Evolutionary conservation across 2,113 vertebrate genomes (phyloP).

Genomic region (Neolamprologus devosi): DNA sequence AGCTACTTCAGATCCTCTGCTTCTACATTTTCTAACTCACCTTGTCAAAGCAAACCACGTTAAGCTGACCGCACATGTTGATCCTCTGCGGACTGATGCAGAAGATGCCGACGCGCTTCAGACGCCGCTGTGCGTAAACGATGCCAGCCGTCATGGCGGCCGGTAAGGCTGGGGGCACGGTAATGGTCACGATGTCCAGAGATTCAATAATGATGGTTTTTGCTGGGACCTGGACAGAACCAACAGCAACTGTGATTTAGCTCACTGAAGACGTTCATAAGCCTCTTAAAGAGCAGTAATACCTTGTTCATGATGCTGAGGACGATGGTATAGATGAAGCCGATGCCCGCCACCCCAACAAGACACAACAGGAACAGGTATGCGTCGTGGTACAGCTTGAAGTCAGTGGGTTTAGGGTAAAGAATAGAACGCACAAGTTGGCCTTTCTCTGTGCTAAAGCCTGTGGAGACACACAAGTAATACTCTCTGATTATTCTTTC

Average conservation of each 20-base stretch:
- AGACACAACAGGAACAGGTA: constrained; percentile 90
- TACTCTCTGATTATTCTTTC: neutral
- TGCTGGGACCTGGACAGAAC: constrained; percentile 71
- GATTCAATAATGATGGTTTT: constrained; percentile 82
- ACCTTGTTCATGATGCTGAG: constrained; percentile 86
- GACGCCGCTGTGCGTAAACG: constrained; percentile 88
- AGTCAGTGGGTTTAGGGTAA: constrained; percentile 94
- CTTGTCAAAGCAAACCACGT: constrained; percentile 97
- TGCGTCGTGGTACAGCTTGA: constrained; percentile 93
- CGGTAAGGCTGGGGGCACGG: constrained; percentile 90
- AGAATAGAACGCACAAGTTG: constrained; percentile 92
- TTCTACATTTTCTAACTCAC: constrained; percentile 45
- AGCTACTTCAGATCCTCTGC: neutral
- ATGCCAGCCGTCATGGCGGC: constrained; percentile 95
- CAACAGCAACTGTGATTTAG: neutral
- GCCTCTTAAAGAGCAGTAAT: neutral
- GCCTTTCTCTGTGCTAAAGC: constrained; percentile 93
- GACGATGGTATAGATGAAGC: constrained; percentile 87
- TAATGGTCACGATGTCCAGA: constrained; percentile 94
- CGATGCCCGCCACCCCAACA: constrained; percentile 84
- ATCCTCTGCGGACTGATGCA: constrained; percentile 97
- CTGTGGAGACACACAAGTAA: constrained; percentile 54
- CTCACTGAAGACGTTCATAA: neutral
- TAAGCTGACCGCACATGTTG: constrained; percentile 95
- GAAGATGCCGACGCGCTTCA: constrained; percentile 88